Evolutionary conservation across 2,797 vertebrate genomes (phyloP), one percentile per base, ranked within the genome.

Genomic region (Somateria mollissima): DNA sequence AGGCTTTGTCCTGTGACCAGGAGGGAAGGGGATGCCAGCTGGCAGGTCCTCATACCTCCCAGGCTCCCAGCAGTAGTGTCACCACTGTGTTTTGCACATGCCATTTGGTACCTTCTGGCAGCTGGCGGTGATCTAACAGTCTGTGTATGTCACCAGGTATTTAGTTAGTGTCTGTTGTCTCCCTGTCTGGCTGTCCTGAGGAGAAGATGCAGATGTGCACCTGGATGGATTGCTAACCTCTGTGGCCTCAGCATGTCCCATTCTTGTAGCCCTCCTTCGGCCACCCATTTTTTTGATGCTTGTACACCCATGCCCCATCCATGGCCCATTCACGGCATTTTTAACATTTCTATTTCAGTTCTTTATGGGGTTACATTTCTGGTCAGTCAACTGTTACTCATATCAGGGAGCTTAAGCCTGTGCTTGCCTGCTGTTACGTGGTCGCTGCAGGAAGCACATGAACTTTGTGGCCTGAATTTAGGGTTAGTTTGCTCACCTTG

Each of bases 41-140:
- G 0, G 8, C 13, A 17, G 19, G 25, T 53, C 60, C n/a, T 62
- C 11, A 4, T 0, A 0, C 37, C 56, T 8, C 21, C 0, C 0
- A 8, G 45, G 17, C 32, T 89, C 8, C 39, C 34, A 7, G 4
- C 45, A 2, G 32, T 17, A 28, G 27, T 54, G 22, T 49, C 22
- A 24, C 22, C 12, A 13, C 47, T 49, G 47, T 49, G 47, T 39
- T 45, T 61, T 43, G 54, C 39, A 19, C 34, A 10, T 45, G 34
- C 32, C 4, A 0, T 19, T 73, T 64, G 13, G 14, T 67, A 41
- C 54, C 15, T 13, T 54, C 53, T 43, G 6, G 37, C 8, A 36
- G 45, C 27, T 65, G 57, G 12, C 28, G 30, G n/a, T 27, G 65
- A 24, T 66, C 19, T 56, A 4, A 16, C 53, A 19, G 54, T 65